These are phyloP conservation scores for Noctua janthina DNA, from an alignment of 2,888 invertebrate genomes.

Conservation along the genomic window DNA sequence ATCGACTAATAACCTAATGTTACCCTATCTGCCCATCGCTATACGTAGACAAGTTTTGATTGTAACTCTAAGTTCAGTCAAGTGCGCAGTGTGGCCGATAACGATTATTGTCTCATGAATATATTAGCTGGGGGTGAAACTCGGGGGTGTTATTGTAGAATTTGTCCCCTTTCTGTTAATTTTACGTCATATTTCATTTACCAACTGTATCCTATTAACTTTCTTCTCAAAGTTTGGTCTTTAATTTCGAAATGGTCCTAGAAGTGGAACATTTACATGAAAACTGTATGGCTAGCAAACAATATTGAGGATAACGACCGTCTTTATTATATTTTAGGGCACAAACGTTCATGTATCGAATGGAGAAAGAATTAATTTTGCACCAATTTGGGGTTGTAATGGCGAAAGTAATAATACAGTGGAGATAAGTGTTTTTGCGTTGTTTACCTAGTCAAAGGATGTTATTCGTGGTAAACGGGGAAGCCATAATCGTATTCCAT, in stretches of 20 bases:
- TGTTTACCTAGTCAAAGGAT: constrained; percentile 5
- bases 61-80: constrained; percentile 59
- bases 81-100: constrained; percentile 63
- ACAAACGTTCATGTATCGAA: constrained; percentile 17
- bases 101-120: constrained; percentile 74
- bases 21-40: constrained; percentile 52
- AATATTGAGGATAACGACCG: constrained; percentile 22
- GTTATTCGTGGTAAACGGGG: constrained; percentile 18
- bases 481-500: constrained; percentile 23
- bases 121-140: constrained; percentile 60
- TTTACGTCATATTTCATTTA: constrained; percentile 36
- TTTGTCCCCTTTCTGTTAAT: constrained; percentile 39
- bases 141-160: constrained; percentile 53
- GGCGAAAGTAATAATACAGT: constrained; percentile 1
- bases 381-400: constrained; percentile 26
- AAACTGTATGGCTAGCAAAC: constrained; percentile 21
- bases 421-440: background rate
- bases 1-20: constrained; percentile 56
- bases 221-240: background rate
- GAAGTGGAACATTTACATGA: constrained; percentile 24
- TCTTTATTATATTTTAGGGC: constrained; percentile 15
- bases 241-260: background rate
- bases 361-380: constrained; percentile 33
- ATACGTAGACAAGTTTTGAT: constrained; percentile 55
- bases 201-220: background rate